Evolutionary conservation across 2,888 invertebrate species (phyloP).

Genomic region (Aspidapion aeneum): DNA sequence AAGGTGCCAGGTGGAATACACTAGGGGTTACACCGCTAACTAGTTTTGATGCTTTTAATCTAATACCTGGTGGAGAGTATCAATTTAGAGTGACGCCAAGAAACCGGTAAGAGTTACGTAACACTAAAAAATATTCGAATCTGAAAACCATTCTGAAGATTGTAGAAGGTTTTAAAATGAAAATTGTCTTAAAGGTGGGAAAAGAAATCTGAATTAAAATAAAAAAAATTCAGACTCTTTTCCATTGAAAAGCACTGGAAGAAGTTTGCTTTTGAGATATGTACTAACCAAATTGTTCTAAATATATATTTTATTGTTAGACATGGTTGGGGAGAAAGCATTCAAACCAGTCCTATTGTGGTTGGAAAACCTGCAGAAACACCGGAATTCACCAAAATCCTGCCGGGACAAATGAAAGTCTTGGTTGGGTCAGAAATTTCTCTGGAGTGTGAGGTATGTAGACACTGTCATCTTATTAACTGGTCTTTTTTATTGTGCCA

Average conservation of each 20-base stretch:
- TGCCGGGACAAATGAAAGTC: slow-evolving; percentile 78
- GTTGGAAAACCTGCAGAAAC: slow-evolving; percentile 66
- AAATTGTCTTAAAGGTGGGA: no score
- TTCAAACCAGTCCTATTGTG: slow-evolving; percentile 60
- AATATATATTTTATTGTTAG: no score
- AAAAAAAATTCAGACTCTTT: no score
- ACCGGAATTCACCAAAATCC: slow-evolving; percentile 72
- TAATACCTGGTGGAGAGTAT: slow-evolving; percentile 76
- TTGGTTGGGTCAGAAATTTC: slow-evolving; percentile 62
- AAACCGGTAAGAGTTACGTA: slow-evolving; percentile 53
- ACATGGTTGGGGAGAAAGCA: slow-evolving; percentile 84
- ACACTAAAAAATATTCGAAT: no score
- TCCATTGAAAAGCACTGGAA: no score
- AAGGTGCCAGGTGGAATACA: slow-evolving; percentile 79
- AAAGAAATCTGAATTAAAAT: no score
- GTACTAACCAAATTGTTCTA: no score
- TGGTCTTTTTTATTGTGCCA: no score
- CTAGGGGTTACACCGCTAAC: slow-evolving; percentile 76
- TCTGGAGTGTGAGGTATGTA: slow-evolving; percentile 68
- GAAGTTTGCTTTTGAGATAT: no score
- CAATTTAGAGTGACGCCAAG: slow-evolving; percentile 85
- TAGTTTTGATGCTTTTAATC: slow-evolving; percentile 78
- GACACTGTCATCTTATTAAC: no score
- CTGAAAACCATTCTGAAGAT: no score
- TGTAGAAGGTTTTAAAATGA: no score